Conservation (phyloP, 1,140 invertebrate species). For the Araneus ventricosus region DNA sequence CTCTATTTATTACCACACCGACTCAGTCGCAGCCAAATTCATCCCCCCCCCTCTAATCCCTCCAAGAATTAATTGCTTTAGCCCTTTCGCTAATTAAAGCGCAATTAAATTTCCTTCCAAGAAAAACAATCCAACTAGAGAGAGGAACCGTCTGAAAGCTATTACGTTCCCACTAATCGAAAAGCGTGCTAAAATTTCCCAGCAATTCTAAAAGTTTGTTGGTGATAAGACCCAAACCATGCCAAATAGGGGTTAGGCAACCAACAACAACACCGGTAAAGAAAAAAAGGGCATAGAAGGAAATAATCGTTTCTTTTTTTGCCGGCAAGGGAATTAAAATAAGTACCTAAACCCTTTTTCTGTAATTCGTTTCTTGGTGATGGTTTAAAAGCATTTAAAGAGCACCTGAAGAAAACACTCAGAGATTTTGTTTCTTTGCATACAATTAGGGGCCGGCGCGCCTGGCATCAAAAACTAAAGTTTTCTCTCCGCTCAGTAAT, state of each 20-base stretch:
- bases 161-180: background rate
- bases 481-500: slow-evolving; percentile 62
- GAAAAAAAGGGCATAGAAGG: background rate
- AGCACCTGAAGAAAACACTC: slow-evolving; percentile 31
- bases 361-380: background rate
- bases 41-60: background rate
- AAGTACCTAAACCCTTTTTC: slow-evolving; percentile 46
- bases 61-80: slow-evolving; percentile 1
- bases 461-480: slow-evolving; percentile 58
- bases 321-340: slow-evolving; percentile 15
- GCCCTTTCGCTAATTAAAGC: slow-evolving; percentile 20
- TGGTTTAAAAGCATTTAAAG: slow-evolving; percentile 67
- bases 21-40: background rate
- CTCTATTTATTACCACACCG: background rate
- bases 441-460: slow-evolving; percentile 39
- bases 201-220: background rate
- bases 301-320: background rate
- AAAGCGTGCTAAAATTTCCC: slow-evolving; percentile 18
- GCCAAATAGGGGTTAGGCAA: background rate
- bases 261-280: background rate
- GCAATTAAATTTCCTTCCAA: background rate
- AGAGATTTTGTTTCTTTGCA: slow-evolving; percentile 56
- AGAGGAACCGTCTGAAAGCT: background rate
- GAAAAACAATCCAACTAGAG: background rate
- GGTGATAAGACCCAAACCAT: background rate